A percentile compares a stretch with the other conserved stretches of the same genome.
Evolutionary conservation across 2,888 invertebrate species (phyloP).

Genomic region (Unio pictorum): DNA sequence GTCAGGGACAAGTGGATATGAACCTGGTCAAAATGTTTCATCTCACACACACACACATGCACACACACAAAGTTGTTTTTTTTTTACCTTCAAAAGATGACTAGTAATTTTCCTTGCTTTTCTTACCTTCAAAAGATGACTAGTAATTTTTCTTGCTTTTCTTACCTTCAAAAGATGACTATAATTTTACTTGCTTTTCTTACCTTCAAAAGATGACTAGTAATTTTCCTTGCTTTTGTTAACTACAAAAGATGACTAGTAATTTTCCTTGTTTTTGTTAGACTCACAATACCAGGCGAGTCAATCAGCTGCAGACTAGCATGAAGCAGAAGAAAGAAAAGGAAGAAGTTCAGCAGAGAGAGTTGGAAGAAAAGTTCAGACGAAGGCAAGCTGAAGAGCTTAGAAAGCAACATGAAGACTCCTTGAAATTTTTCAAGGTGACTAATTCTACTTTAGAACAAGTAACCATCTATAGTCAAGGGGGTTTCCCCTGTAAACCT

Average conservation of each 20-base stretch:
- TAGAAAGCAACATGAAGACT: conserved; percentile 66
- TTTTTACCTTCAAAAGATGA: too few species aligned
- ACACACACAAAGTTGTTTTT: too few species aligned
- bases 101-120: too few species aligned
- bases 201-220: too few species aligned
- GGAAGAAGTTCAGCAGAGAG: conserved; percentile 55
- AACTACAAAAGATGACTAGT: background rate
- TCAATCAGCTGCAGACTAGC: conserved; percentile 40
- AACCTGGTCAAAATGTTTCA: background rate
- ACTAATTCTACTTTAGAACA: background rate
- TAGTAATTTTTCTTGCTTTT: too few species aligned
- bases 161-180: too few species aligned
- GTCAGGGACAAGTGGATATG: too few species aligned
- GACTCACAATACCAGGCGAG: conserved; percentile 58
- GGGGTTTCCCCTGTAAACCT: too few species aligned
- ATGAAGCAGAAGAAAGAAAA: conserved; percentile 58
- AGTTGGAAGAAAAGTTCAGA: conserved; percentile 57
- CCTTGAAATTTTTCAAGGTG: conserved; percentile 68
- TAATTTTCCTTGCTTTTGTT: background rate
- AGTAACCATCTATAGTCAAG: too few species aligned
- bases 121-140: too few species aligned
- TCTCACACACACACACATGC: background rate
- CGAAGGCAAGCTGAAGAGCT: conserved; percentile 54
- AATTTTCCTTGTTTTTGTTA: conserved; percentile 22
- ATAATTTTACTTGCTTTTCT: too few species aligned